Conservation (phyloP, 2,888 invertebrate species). For the Crepidodera aurea region DNA sequence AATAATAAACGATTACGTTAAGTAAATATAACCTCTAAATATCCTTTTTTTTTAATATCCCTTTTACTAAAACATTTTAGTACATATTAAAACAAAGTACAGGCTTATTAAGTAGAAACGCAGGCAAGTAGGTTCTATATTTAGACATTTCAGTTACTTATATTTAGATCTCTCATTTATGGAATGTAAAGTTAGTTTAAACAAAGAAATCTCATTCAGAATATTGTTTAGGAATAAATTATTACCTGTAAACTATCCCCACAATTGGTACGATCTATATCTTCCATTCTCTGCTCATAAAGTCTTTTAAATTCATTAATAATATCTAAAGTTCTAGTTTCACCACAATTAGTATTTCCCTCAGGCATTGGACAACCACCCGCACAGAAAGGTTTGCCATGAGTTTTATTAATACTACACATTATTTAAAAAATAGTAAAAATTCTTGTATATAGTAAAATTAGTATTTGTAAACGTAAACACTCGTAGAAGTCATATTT, state of each 20-base stretch:
- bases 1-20: too few species aligned
- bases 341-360: constrained; percentile 52
- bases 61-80: too few species aligned
- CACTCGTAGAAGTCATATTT: constrained; percentile 38
- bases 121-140: neutral
- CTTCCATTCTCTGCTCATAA: constrained; percentile 69
- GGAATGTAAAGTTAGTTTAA: too few species aligned
- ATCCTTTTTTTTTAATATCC: too few species aligned
- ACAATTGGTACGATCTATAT: constrained; percentile 64
- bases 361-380: constrained; percentile 47
- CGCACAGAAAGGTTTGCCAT: constrained; percentile 36
- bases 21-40: too few species aligned
- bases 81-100: constrained; percentile 21
- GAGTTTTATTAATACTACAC: constrained; percentile 35
- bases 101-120: neutral
- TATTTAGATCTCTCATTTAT: too few species aligned
- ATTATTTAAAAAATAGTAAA: constrained; percentile 33
- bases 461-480: constrained; percentile 32
- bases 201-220: too few species aligned
- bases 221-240: too few species aligned
- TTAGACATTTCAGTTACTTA: too few species aligned
- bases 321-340: constrained; percentile 62
- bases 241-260: constrained; percentile 58
- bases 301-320: constrained; percentile 68
- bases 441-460: constrained; percentile 38